Conservation (phyloP, 53 echinoderm and acorn worm genomes). For the Luidia sarsii region DNA sequence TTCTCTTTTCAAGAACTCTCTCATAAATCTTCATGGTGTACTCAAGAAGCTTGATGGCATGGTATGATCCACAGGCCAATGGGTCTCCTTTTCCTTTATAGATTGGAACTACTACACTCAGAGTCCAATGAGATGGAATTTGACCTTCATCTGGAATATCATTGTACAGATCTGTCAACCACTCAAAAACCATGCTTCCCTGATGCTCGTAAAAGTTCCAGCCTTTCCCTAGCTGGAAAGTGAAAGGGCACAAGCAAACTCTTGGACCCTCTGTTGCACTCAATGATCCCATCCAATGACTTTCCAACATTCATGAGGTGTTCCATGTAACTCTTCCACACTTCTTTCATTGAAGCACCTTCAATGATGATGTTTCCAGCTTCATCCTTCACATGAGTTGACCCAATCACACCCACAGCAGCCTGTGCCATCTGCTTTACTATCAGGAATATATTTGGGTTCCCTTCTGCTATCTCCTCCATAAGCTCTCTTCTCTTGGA, state of each 20-base stretch:
- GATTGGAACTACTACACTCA: neutral
- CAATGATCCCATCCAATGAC: slow-evolving; percentile 15
- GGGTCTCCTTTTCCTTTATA: slow-evolving; percentile 50
- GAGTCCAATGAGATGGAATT: neutral
- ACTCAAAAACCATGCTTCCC: slow-evolving; percentile 15
- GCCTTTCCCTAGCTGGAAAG: slow-evolving; percentile 4
- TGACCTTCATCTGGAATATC: neutral
- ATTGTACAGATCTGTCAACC: slow-evolving; percentile 40
- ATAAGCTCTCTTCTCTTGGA: slow-evolving; percentile 43
- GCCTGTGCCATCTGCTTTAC: neutral
- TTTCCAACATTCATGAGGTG: slow-evolving; percentile 34
- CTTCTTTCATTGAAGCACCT: too few species aligned
- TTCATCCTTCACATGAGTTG: slow-evolving; percentile 38
- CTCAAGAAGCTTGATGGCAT: slow-evolving; percentile 48
- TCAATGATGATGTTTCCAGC: neutral
- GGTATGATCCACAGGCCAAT: slow-evolving; percentile 30
- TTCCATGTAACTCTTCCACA: slow-evolving; percentile 43
- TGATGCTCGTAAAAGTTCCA: neutral
- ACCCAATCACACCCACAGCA: slow-evolving; percentile 6
- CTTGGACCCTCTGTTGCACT: slow-evolving; percentile 27
- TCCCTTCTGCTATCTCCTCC: slow-evolving; percentile 27
- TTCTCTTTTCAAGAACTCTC: slow-evolving; percentile 40
- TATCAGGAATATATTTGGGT: neutral
- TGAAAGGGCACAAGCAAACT: too few species aligned
- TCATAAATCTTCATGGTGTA: slow-evolving; percentile 54